Evolutionary conservation across 2,797 vertebrate genomes (phyloP), one percentile per base, ranked within the genome.

Genomic region (Acomys russatus): DNA sequence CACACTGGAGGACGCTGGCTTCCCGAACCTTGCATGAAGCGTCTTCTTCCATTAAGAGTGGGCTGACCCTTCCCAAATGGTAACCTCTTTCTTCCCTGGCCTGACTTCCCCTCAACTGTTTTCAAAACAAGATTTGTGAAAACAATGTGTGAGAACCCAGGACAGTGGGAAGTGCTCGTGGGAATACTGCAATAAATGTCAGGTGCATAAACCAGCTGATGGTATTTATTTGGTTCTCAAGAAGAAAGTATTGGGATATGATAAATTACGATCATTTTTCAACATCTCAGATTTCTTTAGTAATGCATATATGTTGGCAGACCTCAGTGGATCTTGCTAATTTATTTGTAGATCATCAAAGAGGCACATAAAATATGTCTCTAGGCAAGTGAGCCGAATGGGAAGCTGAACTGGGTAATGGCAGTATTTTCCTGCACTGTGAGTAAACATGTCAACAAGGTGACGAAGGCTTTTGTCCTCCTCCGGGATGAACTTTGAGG

Each of bases 341-440:
- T 98, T 97, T 98, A 96, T 97, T 94, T 97, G 93, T 88, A 94
- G 91, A 91, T 94, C 96, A 98, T 96, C 97, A 98, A 96, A 98
- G 95, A 66, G 74, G 96, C 78, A 91, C 64, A 93, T 96, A 96
- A 97, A 95, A 95, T 94, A 92, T 92, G 86, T 95, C 90, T 97
- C 85, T 91, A 95, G 94, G 93, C 94, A 94, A 91, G 91, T 6
- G 84, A 86, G 74, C 80, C 59, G 49, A 66, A 71, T 6, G 88
- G 91, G 82, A 95, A 95, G 82, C 80, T 6, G 8, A 94, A 92
- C 38, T 90, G 93, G 86, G 95, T 93, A 95, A 92, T 23, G n/a
- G 89, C 79, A 54, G 4, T 92, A 71, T 95, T 94, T 97, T 96
- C 87, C 87, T 91, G 18, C 0, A 0, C 90, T 90, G 64, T 96